Evolutionary conservation across 2,113 vertebrate genomes (phyloP).

Genomic region (Crypturellus undulatus): DNA sequence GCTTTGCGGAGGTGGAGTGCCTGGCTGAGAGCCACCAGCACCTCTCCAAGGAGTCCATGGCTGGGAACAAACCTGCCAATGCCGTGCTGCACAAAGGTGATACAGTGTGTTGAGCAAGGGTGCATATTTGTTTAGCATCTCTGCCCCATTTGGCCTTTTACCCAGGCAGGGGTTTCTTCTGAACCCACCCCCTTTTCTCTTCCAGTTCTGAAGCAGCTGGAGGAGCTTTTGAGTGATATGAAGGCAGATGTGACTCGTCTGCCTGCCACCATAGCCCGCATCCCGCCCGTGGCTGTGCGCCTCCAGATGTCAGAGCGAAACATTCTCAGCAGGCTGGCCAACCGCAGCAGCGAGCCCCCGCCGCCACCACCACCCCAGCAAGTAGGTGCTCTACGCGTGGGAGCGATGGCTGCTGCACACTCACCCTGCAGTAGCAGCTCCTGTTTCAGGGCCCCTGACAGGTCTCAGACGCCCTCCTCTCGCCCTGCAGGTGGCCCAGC

Average conservation of each 20-base stretch:
- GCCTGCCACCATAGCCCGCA: slow-evolving; percentile 95
- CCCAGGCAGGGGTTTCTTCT: neutral
- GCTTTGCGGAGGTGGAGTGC: slow-evolving; percentile 97
- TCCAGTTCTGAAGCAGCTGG: slow-evolving; percentile 97
- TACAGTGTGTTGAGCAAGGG: neutral
- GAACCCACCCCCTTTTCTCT: slow-evolving; percentile 9
- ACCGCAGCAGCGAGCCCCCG: slow-evolving; percentile 89
- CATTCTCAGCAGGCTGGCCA: slow-evolving; percentile 96
- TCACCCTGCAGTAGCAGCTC: too few relatives aligned
- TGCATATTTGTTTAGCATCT: neutral
- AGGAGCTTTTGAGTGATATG: slow-evolving; percentile 98
- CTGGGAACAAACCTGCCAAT: slow-evolving; percentile 97
- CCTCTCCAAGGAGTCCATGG: slow-evolving; percentile 98
- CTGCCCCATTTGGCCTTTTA: neutral
- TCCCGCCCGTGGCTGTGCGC: slow-evolving; percentile 94
- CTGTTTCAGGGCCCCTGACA: too few relatives aligned
- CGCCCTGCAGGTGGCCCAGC: slow-evolving; percentile 79
- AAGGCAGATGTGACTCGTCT: slow-evolving; percentile 96
- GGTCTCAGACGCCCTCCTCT: neutral
- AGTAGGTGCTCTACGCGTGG: slow-evolving; percentile 69
- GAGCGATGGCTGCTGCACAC: too few relatives aligned
- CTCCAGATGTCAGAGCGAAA: slow-evolving; percentile 98
- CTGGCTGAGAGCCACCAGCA: slow-evolving; percentile 98
- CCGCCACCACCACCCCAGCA: slow-evolving; percentile 87
- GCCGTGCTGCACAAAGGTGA: slow-evolving; percentile 98